phyloP scores from a whole-genome alignment of 2,113 vertebrate genomes.

The Rhagologus leucostigma region DNA sequence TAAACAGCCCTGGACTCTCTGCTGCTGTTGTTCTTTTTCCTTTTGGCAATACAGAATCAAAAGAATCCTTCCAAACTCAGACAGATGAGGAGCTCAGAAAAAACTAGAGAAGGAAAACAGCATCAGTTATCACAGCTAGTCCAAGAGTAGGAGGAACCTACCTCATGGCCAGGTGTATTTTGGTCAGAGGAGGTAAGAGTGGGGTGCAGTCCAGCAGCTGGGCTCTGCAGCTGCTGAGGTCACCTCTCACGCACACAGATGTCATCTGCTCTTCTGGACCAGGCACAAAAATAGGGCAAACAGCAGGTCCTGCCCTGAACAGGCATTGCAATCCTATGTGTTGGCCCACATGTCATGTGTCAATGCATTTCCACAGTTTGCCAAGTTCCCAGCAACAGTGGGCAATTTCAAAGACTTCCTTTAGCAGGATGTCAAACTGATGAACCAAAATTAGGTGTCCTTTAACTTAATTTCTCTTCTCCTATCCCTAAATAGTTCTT shows the following conservation, averaged over 20 bases:
- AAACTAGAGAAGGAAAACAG: neutral
- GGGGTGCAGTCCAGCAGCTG: neutral
- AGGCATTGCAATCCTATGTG: neutral
- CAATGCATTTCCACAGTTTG: neutral
- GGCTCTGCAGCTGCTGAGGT: constrained; percentile 17
- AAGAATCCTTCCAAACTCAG: neutral
- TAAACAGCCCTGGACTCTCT: neutral
- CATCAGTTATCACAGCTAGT: neutral
- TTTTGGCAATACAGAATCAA: neutral
- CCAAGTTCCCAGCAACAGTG: neutral
- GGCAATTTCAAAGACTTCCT: neutral
- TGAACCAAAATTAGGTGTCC: neutral
- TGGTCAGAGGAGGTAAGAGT: neutral
- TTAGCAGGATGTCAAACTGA: neutral
- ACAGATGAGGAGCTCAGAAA: neutral
- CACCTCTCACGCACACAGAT: neutral
- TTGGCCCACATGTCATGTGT: neutral
- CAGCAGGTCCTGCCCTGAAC: neutral
- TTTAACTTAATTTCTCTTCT: neutral
- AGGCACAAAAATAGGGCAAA: neutral
- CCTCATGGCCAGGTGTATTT: neutral
- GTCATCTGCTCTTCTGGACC: constrained; percentile 17
- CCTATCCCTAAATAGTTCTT: neutral
- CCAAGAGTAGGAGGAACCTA: neutral
- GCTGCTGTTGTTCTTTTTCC: neutral